Evolutionary conservation across 2,888 invertebrate genomes (phyloP).

Genomic region (Corbicula japonica): DNA sequence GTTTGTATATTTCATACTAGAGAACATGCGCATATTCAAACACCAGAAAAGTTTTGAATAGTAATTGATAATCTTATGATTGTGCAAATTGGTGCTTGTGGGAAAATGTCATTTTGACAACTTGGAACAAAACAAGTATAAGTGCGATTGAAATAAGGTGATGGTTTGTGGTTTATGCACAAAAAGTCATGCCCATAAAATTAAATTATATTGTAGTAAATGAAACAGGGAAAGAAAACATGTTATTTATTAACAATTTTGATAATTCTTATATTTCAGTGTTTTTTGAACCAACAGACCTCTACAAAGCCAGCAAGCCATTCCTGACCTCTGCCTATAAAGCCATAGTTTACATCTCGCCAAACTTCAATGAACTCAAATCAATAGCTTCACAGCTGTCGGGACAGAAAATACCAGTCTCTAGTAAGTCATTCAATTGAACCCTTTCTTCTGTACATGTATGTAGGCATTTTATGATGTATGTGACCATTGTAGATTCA

Average conservation of each 20-base stretch:
- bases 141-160: background rate
- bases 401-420: background rate
- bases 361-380: conserved; percentile 93
- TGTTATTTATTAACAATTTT: background rate
- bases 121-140: background rate
- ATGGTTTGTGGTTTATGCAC: background rate
- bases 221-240: background rate
- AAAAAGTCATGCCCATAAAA: background rate
- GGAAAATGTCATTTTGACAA: background rate
- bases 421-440: conserved; percentile 11
- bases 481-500: too few species aligned
- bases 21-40: too few species aligned
- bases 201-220: background rate
- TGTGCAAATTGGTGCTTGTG: too few species aligned
- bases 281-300: conserved; percentile 96
- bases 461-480: too few species aligned
- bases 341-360: conserved; percentile 90
- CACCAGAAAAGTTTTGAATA: too few species aligned
- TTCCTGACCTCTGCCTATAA: conserved; percentile 88
- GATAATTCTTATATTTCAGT: conserved; percentile 89
- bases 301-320: conserved; percentile 91
- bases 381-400: conserved; percentile 88
- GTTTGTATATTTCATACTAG: too few species aligned
- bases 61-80: too few species aligned
- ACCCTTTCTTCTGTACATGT: too few species aligned